Base-by-base conservation (phyloP, 2,113 vertebrate species). In the Datnioides undecimradiatus region DNA sequence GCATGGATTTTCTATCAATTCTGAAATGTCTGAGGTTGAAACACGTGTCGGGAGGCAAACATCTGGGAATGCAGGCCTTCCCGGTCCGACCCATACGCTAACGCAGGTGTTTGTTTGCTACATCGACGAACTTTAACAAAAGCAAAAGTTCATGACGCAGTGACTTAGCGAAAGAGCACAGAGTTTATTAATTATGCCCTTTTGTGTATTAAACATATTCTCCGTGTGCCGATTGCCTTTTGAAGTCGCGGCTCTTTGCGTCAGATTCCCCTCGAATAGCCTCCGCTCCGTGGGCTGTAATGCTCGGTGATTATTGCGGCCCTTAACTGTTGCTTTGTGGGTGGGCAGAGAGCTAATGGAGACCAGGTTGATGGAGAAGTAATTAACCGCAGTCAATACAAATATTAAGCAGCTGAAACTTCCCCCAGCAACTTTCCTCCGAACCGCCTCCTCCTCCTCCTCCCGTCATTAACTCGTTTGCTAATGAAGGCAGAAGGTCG, bases 351-450 rank as follows among this genome's bases (percentile, higher is more conserved):
- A 59, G 13, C 63, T 87, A 82, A 90, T 79, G 80, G 52, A 67
- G 71, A 73, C 51, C 23, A 51, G 59, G 25, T 65, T 84, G 85
- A 88, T 36, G 69, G 45, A 66, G 27, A 51, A 33, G 68, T 85
- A 90, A 88, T 90, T 88, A 91, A 57, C 70, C 68, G 57, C 2
- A 63, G 54, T 87, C 82, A 23, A 78, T 78, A 67, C 48, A 73
- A 79, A 81, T 2, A 48, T 73, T 21, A 40, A 78, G 72, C 19
- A 33, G 59, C 23, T 81, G 31, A 69, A 83, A 64, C 23, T 73
- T 83, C 54, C 57, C 1, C 1, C 21, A 31, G 38, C 43, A 73
- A 51, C 74, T 71, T 82, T 59, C 31, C 41, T 34, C 27, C 46
- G 38, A 1, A 45, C 2, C 34, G 4, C 43, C 43, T 45, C 17